Conservation (phyloP, 2,797 vertebrate species). For the Threskiornis aethiopicus region DNA sequence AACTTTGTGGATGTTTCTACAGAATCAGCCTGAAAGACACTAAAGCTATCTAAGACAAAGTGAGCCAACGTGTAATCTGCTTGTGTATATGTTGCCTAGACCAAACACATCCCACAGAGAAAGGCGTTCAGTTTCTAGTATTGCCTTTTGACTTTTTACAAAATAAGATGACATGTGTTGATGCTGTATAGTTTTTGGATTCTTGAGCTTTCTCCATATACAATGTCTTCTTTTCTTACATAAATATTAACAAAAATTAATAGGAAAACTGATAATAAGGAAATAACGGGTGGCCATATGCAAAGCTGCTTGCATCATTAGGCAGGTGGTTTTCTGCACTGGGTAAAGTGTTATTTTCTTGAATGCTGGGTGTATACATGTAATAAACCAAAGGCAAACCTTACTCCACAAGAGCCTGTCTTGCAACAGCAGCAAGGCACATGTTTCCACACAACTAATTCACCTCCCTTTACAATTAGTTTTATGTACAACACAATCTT, state of each 20-base stretch:
- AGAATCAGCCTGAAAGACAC: not conserved
- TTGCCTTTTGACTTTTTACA: not conserved
- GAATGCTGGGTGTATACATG: not conserved
- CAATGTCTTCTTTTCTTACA: not conserved
- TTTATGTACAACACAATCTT: not conserved
- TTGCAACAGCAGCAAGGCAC: not conserved
- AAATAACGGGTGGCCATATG: not conserved
- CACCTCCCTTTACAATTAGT: not conserved
- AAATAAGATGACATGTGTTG: not conserved
- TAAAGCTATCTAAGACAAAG: not conserved
- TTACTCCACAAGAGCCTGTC: not conserved
- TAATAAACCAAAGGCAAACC: not conserved
- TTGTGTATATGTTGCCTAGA: not conserved
- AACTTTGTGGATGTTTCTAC: not conserved
- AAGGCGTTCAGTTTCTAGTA: not conserved
- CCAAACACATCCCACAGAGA: not conserved
- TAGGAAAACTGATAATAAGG: not conserved
- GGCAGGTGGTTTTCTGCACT: not conserved
- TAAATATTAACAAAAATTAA: not conserved
- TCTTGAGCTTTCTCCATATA: not conserved
- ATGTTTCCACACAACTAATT: not conserved
- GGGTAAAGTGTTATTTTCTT: not conserved
- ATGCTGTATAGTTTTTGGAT: not conserved
- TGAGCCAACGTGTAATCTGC: not conserved
- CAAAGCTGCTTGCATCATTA: not conserved